phyloP scores from a whole-genome alignment of 2,888 invertebrate genomes.

The Sphaerophoria taeniata region DNA sequence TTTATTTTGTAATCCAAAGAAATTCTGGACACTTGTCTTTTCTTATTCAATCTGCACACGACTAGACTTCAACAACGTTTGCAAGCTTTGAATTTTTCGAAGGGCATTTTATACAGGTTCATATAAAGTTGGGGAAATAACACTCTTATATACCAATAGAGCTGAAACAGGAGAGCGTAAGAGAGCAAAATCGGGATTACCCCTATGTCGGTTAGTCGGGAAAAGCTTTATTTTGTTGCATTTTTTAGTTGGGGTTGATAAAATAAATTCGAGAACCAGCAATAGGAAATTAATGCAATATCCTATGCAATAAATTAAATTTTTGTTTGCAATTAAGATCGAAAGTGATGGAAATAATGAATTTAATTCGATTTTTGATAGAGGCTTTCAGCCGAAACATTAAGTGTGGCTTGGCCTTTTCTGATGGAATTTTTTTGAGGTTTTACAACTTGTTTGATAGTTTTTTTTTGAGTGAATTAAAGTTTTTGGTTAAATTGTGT shows the following conservation, averaged over 20 bases:
- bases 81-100: constrained; percentile 63
- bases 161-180: not conserved
- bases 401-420: too few species aligned
- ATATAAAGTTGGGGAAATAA: constrained; percentile 14
- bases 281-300: constrained; percentile 24
- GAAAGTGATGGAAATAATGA: not conserved
- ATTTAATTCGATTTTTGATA: not conserved
- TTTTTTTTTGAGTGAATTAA: too few species aligned
- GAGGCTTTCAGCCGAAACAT: not conserved
- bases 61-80: constrained; percentile 72
- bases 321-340: constrained; percentile 8
- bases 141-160: too few species aligned
- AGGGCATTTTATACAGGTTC: constrained; percentile 57
- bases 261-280: not conserved
- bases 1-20: constrained; percentile 11
- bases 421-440: too few species aligned
- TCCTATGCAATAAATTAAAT: constrained; percentile 39
- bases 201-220: constrained; percentile 25
- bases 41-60: constrained; percentile 58
- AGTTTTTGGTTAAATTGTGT: too few species aligned
- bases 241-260: constrained; percentile 13
- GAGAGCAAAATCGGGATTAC: constrained; percentile 14
- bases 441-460: too few species aligned
- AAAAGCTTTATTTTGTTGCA: constrained; percentile 52
- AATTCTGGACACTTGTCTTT: constrained; percentile 3